Evolutionary conservation across 2,888 invertebrate genomes (phyloP).

Genomic region (Xestia c-nigrum): DNA sequence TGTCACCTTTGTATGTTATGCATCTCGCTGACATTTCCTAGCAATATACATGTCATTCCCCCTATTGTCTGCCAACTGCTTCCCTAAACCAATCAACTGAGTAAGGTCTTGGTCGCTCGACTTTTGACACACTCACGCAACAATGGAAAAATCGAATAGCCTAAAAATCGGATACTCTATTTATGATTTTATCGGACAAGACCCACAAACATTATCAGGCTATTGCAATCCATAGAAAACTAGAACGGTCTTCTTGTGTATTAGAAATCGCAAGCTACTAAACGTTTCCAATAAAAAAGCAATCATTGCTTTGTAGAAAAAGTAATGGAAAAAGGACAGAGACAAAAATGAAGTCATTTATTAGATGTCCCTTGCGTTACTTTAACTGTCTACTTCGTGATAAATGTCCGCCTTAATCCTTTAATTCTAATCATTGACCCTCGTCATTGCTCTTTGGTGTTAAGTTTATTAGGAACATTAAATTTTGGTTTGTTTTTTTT

Average conservation of each 20-base stretch:
- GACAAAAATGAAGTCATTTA: slow-evolving; percentile 62
- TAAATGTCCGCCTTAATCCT: slow-evolving; percentile 36
- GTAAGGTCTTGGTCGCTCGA: background rate
- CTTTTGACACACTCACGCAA: slow-evolving; percentile 72
- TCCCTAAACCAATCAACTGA: background rate
- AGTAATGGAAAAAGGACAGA: background rate
- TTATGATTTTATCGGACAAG: too few relatives aligned
- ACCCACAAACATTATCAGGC: background rate
- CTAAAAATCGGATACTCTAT: too few relatives aligned
- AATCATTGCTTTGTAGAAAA: slow-evolving; percentile 26
- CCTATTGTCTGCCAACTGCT: background rate
- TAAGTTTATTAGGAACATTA: too few relatives aligned
- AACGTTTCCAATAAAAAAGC: slow-evolving; percentile 17
- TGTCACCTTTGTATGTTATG: background rate
- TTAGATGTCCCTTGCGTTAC: slow-evolving; percentile 47
- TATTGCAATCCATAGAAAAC: background rate
- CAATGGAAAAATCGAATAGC: slow-evolving; percentile 62
- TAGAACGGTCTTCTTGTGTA: background rate
- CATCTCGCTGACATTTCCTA: background rate
- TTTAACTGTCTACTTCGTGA: slow-evolving; percentile 38
- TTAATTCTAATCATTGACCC: slow-evolving; percentile 23
- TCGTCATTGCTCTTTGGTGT: background rate
- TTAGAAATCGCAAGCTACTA: background rate
- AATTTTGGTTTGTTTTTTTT: background rate
- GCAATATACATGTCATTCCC: background rate